Evolutionary conservation across 2,888 invertebrate genomes (phyloP), one percentile per base, ranked within the genome.

Genomic region (Plebejus anna): DNA sequence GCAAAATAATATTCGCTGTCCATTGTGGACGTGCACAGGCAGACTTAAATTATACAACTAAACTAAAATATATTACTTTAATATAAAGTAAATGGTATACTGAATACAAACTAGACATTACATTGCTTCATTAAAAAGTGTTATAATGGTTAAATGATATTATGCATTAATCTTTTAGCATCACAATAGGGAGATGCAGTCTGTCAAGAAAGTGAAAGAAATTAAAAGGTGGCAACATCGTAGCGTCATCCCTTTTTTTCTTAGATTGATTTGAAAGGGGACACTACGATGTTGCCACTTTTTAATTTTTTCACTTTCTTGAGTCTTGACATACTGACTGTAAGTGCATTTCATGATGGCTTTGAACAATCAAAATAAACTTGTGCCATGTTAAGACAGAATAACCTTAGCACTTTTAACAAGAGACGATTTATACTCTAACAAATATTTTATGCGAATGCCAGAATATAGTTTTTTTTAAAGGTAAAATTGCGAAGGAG

Each of bases 21-120:
- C 85, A 85, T 78, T 81, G 82, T 90, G 90, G 90, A 90, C 89
- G 90, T 90, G 87, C 86, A 86, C 89, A 89, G 90, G 88, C 89
- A 81, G 85, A 78, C 88, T 90, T 90, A 89, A 82, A 80, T 85
- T 89, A 88, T 55, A 73, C 32, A 73, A 55, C 55, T 55, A 73
- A 13, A 51, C 73, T 73, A 73, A 73, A 73, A 83, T 82, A 82
- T 82, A 83, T 86, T 85, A 90, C 87, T 89, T 89, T 89, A 89
- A 89, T 89, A 87, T 89, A 90, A 90, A 90, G 88, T 89, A 90
- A 88, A 82, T 75, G 70, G 76, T 79, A 78, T 75, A 75, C 75
- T 13, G 75, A 75, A 77, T 75, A 76, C 73, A 78, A 70, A 71
- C 71, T 72, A 76, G 28, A 76, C 28, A 73, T n/a, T 55, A 42